Evolutionary conservation across 2,888 invertebrate genomes (phyloP), one percentile per base, ranked within the genome.

Genomic region (Podotricha telesiphe): DNA sequence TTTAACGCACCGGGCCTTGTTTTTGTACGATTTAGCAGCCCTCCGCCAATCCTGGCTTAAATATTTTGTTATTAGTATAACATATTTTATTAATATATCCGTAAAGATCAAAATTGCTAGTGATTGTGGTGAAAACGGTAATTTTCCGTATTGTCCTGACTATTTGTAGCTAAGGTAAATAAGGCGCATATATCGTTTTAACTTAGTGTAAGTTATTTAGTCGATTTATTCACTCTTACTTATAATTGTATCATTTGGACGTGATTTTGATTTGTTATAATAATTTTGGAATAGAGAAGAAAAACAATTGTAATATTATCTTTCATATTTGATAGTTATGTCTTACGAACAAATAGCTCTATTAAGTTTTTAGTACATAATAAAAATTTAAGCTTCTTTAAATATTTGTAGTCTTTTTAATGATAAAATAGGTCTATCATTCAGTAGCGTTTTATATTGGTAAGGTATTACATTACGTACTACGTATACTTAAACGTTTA

Each of bases 1-100:
- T 72, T 84, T 84, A 86, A 86, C 83, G 75, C 73, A 71, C 78
- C 77, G 80, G 77, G 56, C 22, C 42, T 65, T 76, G 76, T 77
- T 76, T 72, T 76, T 73, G 66, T 74, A 73, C 69, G 67, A 69
- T 71, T 74, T 73, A 74, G 72, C 73, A 70, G 67, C 66, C 61
- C 56, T 68, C 62, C 56, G 72, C 73, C 73, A 70, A 73, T 71
- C 51, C 47, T n/a, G 45, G 19, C 10, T 37, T n/a, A 3, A 53
- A 28, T 58, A 17, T 58, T 47, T 48, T 51, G 8, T 45, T 65
- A 67, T 47, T 63, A 4, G 42, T 63, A 47, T 17, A 47, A 65
- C 34, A 45, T 34, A 15, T 11, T 28, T 37, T 62, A 45, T 37
- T n/a, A 0, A 0, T 37, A 17, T 42, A 1, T 1, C 0, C 0